phyloP scores from a whole-genome alignment of 2,797 vertebrate genomes.

The Xiphophorus birchmanni region DNA sequence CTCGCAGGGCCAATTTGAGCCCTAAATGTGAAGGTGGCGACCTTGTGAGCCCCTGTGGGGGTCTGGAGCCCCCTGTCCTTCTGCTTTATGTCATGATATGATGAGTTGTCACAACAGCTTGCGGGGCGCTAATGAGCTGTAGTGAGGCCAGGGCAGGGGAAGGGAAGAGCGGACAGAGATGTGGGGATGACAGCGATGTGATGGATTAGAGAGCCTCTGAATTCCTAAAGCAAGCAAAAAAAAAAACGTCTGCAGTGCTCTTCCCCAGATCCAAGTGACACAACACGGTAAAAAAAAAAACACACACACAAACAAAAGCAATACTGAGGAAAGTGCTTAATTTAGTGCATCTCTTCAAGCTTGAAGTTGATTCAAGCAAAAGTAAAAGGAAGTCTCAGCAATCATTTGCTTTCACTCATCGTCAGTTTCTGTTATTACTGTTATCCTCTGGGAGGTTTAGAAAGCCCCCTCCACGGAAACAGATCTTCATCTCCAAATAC shows the following conservation, averaged over 20 bases:
- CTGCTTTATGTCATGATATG: slow-evolving; percentile 85
- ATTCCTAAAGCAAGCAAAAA: slow-evolving; percentile 81
- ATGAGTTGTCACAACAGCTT: slow-evolving; percentile 85
- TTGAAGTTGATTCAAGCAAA: slow-evolving; percentile 39
- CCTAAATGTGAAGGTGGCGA: slow-evolving; percentile 83
- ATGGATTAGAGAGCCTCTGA: slow-evolving; percentile 79
- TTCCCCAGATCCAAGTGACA: slow-evolving; percentile 71
- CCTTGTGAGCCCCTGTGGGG: slow-evolving; percentile 71
- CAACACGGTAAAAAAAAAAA: slow-evolving; percentile 35
- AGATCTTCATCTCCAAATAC: slow-evolving; percentile 49
- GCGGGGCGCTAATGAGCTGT: slow-evolving; percentile 83
- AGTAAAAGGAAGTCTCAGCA: slow-evolving; percentile 42
- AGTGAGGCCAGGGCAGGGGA: slow-evolving; percentile 69
- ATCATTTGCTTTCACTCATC: slow-evolving; percentile 42
- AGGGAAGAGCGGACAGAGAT: slow-evolving; percentile 47
- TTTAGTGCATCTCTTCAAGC: slow-evolving; percentile 3
- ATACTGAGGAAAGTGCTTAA: slow-evolving; percentile 10
- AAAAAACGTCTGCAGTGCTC: slow-evolving; percentile 66
- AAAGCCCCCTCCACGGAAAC: slow-evolving; percentile 63
- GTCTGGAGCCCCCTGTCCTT: slow-evolving; percentile 58
- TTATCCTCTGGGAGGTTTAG: slow-evolving; percentile 48
- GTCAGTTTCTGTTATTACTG: slow-evolving; percentile 38
- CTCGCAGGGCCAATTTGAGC: slow-evolving; percentile 81
- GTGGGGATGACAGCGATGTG: slow-evolving; percentile 76
- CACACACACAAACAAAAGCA: slow-evolving; percentile 8